phyloP scores from a whole-genome alignment of 2,113 vertebrate genomes.

The Eira barbara region DNA sequence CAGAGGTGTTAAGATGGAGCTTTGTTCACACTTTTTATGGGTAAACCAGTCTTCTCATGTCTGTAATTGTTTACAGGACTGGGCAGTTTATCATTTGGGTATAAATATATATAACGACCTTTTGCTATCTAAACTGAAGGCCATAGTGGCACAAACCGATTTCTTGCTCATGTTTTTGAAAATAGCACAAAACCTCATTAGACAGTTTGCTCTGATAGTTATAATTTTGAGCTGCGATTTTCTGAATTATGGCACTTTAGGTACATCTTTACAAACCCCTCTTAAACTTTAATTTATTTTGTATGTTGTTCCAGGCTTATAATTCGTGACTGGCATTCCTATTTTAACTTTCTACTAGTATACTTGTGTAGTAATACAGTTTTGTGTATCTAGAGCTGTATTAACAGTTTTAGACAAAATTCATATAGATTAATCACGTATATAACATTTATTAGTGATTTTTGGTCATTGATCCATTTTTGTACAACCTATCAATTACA shows the following conservation, averaged over 20 bases:
- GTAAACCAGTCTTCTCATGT: not conserved
- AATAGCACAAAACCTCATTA: constrained; percentile 15
- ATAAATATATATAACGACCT: not conserved
- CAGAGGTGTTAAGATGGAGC: constrained; percentile 25
- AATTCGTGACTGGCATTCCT: constrained; percentile 2
- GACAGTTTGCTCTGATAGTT: constrained; percentile 6
- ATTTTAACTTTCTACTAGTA: constrained; percentile 28
- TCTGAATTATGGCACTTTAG: not conserved
- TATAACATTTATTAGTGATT: constrained; percentile 11
- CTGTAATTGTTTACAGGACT: not conserved
- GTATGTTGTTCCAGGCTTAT: not conserved
- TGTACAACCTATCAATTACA: not conserved
- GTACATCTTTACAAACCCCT: not conserved
- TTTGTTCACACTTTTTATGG: constrained; percentile 17
- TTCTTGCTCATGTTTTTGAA: constrained; percentile 57
- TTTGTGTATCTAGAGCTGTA: not conserved
- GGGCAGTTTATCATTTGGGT: not conserved
- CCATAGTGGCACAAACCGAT: not conserved
- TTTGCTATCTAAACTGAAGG: constrained; percentile 20
- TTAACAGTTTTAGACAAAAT: constrained; percentile 15
- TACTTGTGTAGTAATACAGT: not conserved
- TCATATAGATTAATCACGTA: not conserved
- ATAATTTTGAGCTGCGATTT: not conserved
- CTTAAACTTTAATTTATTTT: constrained; percentile 1
- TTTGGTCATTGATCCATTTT: constrained; percentile 36